Base-by-base conservation (phyloP, 2,113 vertebrate species). In the Edolisoma coerulescens region DNA sequence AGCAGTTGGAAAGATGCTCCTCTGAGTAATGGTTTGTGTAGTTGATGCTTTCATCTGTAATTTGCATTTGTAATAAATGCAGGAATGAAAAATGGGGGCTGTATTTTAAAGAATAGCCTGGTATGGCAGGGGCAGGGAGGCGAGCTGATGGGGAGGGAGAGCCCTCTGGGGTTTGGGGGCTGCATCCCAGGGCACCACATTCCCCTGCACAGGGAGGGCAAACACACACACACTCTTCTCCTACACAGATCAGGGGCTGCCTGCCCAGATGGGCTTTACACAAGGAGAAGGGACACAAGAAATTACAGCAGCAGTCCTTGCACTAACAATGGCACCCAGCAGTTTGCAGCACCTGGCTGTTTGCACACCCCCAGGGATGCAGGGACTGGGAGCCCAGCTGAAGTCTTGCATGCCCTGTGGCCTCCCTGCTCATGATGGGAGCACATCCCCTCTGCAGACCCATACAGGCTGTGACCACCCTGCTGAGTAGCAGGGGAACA, bases 21-120 rank as follows among this genome's bases (percentile, higher is more conserved):
- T 97, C 97, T 98, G 98, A 98, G 98, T 98, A 98, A 98, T 98
- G 98, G 96, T 97, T 98, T 98, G 97, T 97, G 96, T 98, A 98
- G 98, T 87, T 47, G 97, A 97, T 93, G 97, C 97, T 98, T 98
- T 98, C 97, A 98, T 98, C 97, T 97, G 97, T 97, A 98, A 98
- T 98, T 98, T 98, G 97, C 82, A 70, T 97, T 95, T 97, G 97
- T 97, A 98, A 98, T 98, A 98, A 98, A 98, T 85, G 96, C 96
- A 97, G 97, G 97, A 95, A 98, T 98, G 97, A 98, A 98, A 98
- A 87, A 91, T 79, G 56, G 20, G 79, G 96, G 95, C 90, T 91
- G 60, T 96, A 96, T 97, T 97, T 94, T 42, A 90, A 93, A 81
- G 93, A 95, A 95, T 45, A 88, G 97, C 57, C 90, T 95, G 84